Base-by-base conservation (phyloP, 2,797 vertebrate species). In the Bryconaethiops microstoma region DNA sequence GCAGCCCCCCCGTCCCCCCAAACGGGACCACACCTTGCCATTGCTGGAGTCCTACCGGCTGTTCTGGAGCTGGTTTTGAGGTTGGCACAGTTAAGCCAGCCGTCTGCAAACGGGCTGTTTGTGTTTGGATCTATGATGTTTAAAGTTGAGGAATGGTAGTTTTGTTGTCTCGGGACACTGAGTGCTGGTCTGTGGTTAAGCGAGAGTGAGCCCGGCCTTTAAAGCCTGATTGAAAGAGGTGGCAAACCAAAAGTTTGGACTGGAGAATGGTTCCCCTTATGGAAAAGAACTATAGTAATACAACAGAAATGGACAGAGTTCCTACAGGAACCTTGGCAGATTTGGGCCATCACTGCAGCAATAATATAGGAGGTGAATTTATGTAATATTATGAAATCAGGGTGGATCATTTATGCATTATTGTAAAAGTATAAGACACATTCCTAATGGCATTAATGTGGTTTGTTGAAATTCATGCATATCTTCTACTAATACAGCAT, bases 101-200 rank as follows among this genome's bases (percentile, higher is more conserved):
- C 23, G 65, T 4, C 7, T 23, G 10, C 2, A 12, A 21, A 13
- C 6, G n/a, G 45, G n/a, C 67, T 25, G n/a, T 48, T 42, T 42
- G 12, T 74, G 29, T 59, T 21, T 70, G 77, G 5, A 42, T 42
- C 21, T 68, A 8, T 55, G 48, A 17, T 62, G 68, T 69, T 55
- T 23, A 59, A 25, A 57, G 21, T 16, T 55, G 69, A 57, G 57
- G 21, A 13, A 45, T 12, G 67, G 0, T 17, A 25, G 7, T 29
- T 71, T 5, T 70, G 68, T 71, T 71, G 29, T 71, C 1, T 71
- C 17, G 0, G 40, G 40, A 21, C 13, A 19, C 10, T 21, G 19
- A 48, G 13, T 42, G 73, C 12, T 14, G 9, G 42, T 72, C 63
- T 39, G 40, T 35, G 10, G n/a, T 16, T n/a, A 64, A 19, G 68